Base-by-base conservation (phyloP, 2,113 vertebrate species). In the Dromaius novaehollandiae region DNA sequence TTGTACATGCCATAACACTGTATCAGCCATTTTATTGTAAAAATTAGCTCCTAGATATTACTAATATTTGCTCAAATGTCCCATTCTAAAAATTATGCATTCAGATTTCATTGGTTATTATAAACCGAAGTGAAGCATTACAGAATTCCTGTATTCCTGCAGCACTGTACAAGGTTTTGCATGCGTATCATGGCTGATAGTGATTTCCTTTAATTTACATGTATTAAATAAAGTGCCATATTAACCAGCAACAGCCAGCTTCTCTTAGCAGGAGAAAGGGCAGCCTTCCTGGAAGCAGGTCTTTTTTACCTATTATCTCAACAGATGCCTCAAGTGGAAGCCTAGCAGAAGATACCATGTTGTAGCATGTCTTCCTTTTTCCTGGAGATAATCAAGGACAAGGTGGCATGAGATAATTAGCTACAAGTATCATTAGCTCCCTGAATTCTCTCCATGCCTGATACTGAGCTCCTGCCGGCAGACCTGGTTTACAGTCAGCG, bases 371-470 rank as follows among this genome's bases (percentile, higher is more conserved):
- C 76, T 55, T 89, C 60, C 15, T 63, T 88, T 89, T 90, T 74
- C 71, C 76, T 1, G 3, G 83, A 84, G 73, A 92, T 88, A 86
- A 90, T 83, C 85, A 88, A 88, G 86, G 88, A 90, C 82, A 93
- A 88, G 88, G 73, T 91, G 51, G 82, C 64, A 86, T 1, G 3
- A 84, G 88, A 82, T 95, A 95, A 96, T 95, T 96, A 94, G 76
- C 73, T 56, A 90, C 55, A 86, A 93, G 88, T 90, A 96, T 78
- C 88, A 88, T 84, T 81, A 93, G 82, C 71, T 95, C 56, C 73
- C 73, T 74, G 82, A 93, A 94, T 90, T 65, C 63, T 60, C 80
- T 78, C 61, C 60, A 65, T 28, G 88, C 86, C 68, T 78, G 88
- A 91, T 92, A 81, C 24, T 0, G 1, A 93, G 68, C 85, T 94